These are phyloP conservation scores for Therioaphis trifolii DNA, from an alignment of 2,888 invertebrate species.

Conservation along the genomic window DNA sequence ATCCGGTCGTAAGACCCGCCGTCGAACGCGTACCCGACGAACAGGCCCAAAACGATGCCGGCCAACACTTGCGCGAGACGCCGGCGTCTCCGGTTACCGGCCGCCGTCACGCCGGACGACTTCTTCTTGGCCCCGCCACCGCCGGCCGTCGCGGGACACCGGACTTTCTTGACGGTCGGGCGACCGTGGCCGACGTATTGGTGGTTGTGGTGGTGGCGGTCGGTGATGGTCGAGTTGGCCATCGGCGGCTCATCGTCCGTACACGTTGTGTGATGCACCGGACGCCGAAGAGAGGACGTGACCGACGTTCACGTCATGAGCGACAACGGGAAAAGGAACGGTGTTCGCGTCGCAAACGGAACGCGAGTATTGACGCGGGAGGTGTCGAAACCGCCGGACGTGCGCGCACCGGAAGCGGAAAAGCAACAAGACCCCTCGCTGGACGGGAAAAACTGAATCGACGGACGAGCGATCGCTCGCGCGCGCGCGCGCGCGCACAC, in stretches of 20 bases:
- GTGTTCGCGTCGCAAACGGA: not conserved
- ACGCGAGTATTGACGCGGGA: not conserved
- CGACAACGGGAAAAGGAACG: not conserved
- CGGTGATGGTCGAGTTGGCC: constrained; percentile 36
- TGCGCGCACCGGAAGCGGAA: not conserved
- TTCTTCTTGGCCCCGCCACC: constrained; percentile 37
- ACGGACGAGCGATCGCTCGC: too few relatives aligned
- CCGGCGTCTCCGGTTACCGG: constrained; percentile 12
- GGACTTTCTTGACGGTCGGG: constrained; percentile 22
- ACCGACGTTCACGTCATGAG: not conserved
- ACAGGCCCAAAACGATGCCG: constrained; percentile 50
- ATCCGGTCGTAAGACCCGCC: constrained; percentile 43
- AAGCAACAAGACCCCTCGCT: not conserved
- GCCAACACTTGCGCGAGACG: constrained; percentile 47
- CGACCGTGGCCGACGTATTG: not conserved
- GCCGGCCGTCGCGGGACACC: constrained; percentile 6
- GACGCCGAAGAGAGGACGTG: not conserved
- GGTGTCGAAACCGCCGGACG: not conserved
- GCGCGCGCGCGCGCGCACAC: not conserved
- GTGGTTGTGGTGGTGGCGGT: not conserved
- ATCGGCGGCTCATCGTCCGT: constrained; percentile 57
- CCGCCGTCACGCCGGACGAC: not conserved
- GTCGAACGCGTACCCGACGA: constrained; percentile 40
- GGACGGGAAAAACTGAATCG: not conserved
- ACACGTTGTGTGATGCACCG: not conserved